Percentiles rank a stretch among this genome's conserved stretches.
Conservation (phyloP, 2,888 invertebrate species). For the Malachius bipustulatus region DNA sequence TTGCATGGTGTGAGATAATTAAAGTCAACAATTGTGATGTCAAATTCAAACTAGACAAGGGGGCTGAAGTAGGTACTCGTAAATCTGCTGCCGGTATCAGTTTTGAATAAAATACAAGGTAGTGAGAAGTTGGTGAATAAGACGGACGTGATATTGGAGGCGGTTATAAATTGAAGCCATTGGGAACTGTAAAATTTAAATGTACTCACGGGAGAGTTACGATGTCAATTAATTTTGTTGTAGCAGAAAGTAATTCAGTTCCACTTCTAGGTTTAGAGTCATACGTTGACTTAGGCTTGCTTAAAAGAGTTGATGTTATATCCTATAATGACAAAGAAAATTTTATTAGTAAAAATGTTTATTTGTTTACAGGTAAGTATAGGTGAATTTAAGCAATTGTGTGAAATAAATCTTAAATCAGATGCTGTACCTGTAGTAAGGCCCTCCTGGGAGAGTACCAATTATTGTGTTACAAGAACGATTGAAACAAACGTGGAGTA, state of each 20-base stretch:
- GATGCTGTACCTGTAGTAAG: background rate
- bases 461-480: background rate
- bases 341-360: conserved; percentile 1
- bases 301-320: conserved; percentile 10
- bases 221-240: conserved; percentile 9
- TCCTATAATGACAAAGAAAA: conserved; percentile 3
- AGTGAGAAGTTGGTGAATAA: background rate
- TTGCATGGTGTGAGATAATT: conserved; percentile 12
- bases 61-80: conserved; percentile 17
- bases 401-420: background rate
- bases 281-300: conserved; percentile 10
- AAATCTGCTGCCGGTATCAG: conserved; percentile 11
- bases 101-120: conserved; percentile 9
- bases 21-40: conserved; percentile 11
- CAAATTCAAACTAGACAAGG: conserved; percentile 15
- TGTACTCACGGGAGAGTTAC: conserved; percentile 4
- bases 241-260: conserved; percentile 12
- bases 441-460: conserved; percentile 4
- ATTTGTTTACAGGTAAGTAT: conserved; percentile 4
- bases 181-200: conserved; percentile 10
- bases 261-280: conserved; percentile 12
- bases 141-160: conserved; percentile 15
- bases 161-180: conserved; percentile 13
- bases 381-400: conserved; percentile 1
- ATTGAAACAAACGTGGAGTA: background rate